Percentiles rank a stretch among this genome's conserved stretches.
These are phyloP conservation scores for Bathynomus jamesi DNA, from an alignment of 1,140 invertebrate species.

Conservation along the genomic window DNA sequence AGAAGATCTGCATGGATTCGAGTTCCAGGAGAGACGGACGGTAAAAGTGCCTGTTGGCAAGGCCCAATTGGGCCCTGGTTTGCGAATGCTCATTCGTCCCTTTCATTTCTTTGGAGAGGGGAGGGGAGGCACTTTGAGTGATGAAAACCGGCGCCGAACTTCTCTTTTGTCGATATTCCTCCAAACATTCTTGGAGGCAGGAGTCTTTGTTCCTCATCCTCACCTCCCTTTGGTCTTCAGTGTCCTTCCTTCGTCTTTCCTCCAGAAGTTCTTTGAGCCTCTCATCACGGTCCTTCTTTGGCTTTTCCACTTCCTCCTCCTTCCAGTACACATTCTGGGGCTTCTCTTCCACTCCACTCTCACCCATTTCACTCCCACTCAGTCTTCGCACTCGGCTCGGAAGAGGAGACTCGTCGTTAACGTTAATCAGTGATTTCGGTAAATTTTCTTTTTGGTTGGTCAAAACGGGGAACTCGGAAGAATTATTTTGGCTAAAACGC, in stretches of 20 bases:
- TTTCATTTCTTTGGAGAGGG: not conserved
- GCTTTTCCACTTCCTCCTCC: not conserved
- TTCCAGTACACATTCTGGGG: not conserved
- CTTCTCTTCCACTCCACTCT: too few species aligned
- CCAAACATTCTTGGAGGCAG: slow-evolving; percentile 22
- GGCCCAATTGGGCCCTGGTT: slow-evolving; percentile 14
- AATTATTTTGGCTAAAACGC: not conserved
- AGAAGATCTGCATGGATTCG: slow-evolving; percentile 33
- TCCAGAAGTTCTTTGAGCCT: slow-evolving; percentile 17
- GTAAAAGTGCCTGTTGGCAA: slow-evolving; percentile 10
- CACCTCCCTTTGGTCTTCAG: slow-evolving; percentile 27
- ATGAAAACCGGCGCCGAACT: not conserved
- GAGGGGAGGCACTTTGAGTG: not conserved
- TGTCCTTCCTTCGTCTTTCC: slow-evolving; percentile 48
- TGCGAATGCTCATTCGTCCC: not conserved
- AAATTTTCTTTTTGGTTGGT: not conserved
- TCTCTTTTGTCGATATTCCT: slow-evolving; percentile 30
- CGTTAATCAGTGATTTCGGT: not conserved
- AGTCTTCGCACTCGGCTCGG: not conserved
- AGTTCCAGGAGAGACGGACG: slow-evolving; percentile 32
- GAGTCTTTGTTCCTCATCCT: slow-evolving; percentile 17
- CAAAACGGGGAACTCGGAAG: not conserved
- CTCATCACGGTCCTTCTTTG: not conserved
- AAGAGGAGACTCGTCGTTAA: not conserved
- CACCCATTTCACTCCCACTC: too few species aligned